Percentiles rank a stretch among this genome's conserved stretches.
Conservation (phyloP, 2,888 invertebrate species). For the Drosophila mayaguana region DNA sequence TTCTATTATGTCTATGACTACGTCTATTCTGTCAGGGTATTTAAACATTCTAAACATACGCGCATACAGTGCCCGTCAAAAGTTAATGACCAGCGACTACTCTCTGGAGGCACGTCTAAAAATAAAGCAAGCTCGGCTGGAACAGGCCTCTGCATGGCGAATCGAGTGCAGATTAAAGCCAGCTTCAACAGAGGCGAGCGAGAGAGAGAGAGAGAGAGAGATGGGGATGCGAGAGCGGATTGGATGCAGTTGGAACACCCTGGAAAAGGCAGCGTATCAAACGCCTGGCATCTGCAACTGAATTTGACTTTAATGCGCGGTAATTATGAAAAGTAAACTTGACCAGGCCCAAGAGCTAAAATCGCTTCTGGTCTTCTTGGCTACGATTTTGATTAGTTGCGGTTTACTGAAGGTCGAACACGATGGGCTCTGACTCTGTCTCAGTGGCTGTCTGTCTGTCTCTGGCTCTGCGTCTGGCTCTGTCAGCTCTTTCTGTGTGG, state of each 20-base stretch:
- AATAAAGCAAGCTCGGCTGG: conserved; percentile 35
- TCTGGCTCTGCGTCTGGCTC: not conserved
- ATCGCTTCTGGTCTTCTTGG: conserved; percentile 67
- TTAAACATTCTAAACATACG: conserved; percentile 65
- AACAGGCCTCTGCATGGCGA: conserved; percentile 66
- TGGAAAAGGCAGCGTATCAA: conserved; percentile 38
- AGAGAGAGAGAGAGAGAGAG: not conserved
- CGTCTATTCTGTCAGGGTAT: conserved; percentile 72
- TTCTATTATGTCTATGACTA: conserved; percentile 80
- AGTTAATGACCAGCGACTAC: conserved; percentile 67
- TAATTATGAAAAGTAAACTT: conserved; percentile 75
- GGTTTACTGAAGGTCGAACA: conserved; percentile 59
- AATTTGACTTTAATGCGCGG: conserved; percentile 73
- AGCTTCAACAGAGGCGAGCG: conserved; percentile 20
- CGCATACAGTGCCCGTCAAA: conserved; percentile 54
- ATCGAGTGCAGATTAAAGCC: conserved; percentile 64
- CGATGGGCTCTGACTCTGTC: not conserved
- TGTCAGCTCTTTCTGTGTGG: conserved; percentile 42
- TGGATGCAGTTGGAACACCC: not conserved
- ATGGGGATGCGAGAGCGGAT: too few relatives aligned
- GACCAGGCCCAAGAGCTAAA: conserved; percentile 48
- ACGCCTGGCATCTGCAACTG: conserved; percentile 60
- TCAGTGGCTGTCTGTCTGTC: not conserved
- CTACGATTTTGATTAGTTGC: conserved; percentile 57
- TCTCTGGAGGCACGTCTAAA: conserved; percentile 44